Percentiles rank a stretch among this genome's conserved stretches.
phyloP scores from a whole-genome alignment of 2,797 vertebrate genomes.

The Danio kyathit region DNA sequence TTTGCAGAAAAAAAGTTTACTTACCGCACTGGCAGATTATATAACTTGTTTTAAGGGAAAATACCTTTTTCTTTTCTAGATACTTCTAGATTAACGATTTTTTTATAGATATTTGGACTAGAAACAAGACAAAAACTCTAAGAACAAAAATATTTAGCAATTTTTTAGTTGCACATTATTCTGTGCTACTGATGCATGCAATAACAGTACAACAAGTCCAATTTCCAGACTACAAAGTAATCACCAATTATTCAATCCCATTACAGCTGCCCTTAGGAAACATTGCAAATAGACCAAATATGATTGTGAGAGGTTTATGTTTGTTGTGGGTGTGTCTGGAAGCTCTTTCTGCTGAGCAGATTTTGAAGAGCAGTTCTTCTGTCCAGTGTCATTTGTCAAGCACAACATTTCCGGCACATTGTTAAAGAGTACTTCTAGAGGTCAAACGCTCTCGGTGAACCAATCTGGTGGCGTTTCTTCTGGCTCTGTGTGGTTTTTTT shows the following conservation, averaged over 20 bases:
- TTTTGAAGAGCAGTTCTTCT: background rate
- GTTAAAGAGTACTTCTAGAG: conserved; percentile 14
- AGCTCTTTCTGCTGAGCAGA: background rate
- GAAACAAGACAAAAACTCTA: no score
- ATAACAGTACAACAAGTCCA: background rate
- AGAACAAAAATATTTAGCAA: no score
- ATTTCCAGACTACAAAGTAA: conserved; percentile 2
- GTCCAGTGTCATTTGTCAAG: conserved; percentile 21
- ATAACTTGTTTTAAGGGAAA: no score
- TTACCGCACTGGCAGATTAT: no score
- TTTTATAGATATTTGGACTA: no score
- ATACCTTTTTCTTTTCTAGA: no score
- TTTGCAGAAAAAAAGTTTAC: no score
- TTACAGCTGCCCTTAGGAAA: background rate
- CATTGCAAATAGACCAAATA: background rate
- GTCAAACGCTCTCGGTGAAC: background rate
- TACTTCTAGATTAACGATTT: no score
- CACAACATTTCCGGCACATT: background rate
- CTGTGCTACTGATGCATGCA: background rate
- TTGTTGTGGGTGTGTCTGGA: background rate
- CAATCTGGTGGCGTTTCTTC: background rate
- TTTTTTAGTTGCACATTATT: no score
- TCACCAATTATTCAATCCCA: background rate
- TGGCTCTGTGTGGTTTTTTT: conserved; percentile 3
- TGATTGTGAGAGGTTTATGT: background rate